A percentile compares a stretch with the other conserved stretches of the same genome.
Evolutionary conservation across 2,888 invertebrate genomes (phyloP).

Genomic region (Drosophila flavopinicola): DNA sequence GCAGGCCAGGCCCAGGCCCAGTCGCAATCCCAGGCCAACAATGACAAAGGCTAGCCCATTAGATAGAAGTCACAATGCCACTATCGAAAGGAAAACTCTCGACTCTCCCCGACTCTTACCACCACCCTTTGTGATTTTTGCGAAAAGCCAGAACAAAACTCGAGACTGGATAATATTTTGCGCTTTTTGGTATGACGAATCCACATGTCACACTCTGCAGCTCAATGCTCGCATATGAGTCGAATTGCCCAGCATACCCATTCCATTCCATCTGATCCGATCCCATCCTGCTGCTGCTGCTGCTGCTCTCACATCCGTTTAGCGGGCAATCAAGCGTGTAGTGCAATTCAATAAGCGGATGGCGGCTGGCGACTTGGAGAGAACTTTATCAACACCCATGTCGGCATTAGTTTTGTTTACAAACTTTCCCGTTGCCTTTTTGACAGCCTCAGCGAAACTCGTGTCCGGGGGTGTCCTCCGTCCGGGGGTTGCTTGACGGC

Average conservation of each 20-base stretch:
- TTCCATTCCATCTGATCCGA: too few relatives aligned
- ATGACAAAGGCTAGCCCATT: conserved; percentile 65
- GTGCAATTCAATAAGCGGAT: conserved; percentile 74
- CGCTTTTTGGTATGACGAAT: conserved; percentile 79
- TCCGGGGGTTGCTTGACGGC: conserved; percentile 53
- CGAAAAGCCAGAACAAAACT: conserved; percentile 76
- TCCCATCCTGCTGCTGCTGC: not conserved
- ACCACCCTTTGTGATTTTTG: conserved; percentile 58
- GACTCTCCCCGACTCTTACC: not conserved
- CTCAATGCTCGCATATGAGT: conserved; percentile 37
- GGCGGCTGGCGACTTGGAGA: conserved; percentile 56
- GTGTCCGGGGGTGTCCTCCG: too few relatives aligned
- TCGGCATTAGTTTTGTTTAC: conserved; percentile 83
- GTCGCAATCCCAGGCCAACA: too few relatives aligned
- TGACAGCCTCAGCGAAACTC: conserved; percentile 54
- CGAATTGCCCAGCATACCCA: conserved; percentile 33
- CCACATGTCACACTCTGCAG: conserved; percentile 57
- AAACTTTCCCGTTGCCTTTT: conserved; percentile 82
- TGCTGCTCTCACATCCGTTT: conserved; percentile 65
- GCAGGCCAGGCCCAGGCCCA: too few relatives aligned
- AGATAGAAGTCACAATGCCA: conserved; percentile 59
- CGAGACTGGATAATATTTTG: conserved; percentile 71
- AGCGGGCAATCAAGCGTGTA: conserved; percentile 79
- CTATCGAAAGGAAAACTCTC: conserved; percentile 15
- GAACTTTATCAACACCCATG: conserved; percentile 79